Evolutionary conservation across 2,888 invertebrate species (phyloP).

Genomic region (Tortricodes alternella): DNA sequence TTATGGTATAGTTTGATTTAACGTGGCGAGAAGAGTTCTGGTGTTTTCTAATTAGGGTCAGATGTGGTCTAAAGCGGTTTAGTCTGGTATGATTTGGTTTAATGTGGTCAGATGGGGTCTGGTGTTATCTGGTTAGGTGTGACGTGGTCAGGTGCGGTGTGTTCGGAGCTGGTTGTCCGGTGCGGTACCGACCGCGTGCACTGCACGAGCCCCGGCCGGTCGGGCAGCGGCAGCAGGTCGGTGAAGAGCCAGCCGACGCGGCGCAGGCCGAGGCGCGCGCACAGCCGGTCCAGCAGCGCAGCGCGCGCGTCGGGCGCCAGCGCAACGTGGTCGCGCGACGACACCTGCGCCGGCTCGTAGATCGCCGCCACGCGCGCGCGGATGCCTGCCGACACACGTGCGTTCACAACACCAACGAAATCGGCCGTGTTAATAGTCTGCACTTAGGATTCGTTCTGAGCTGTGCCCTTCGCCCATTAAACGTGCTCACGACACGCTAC

Average conservation of each 20-base stretch:
- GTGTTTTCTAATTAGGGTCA: too few species aligned
- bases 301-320: conserved; percentile 86
- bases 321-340: conserved; percentile 86
- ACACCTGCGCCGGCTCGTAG: conserved; percentile 98
- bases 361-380: conserved; percentile 95
- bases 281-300: conserved; percentile 88
- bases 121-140: too few species aligned
- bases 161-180: conserved; percentile 86
- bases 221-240: conserved; percentile 94
- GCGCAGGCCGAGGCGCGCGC: conserved; percentile 88
- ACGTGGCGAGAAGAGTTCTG: too few species aligned
- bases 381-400: conserved; percentile 78
- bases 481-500: too few species aligned
- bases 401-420: background rate
- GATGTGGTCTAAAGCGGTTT: too few species aligned
- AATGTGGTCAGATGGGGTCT: too few species aligned
- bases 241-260: conserved; percentile 99
- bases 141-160: background rate
- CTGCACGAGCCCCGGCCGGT: conserved; percentile 91
- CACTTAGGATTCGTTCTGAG: too few species aligned
- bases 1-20: too few species aligned
- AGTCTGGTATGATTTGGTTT: too few species aligned
- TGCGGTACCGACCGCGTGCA: conserved; percentile 77
- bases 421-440: too few species aligned
- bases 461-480: too few species aligned